Percentiles rank a stretch among this genome's conserved stretches.
Evolutionary conservation across 2,888 invertebrate genomes (phyloP).

Genomic region (Stegophylla sp.): DNA sequence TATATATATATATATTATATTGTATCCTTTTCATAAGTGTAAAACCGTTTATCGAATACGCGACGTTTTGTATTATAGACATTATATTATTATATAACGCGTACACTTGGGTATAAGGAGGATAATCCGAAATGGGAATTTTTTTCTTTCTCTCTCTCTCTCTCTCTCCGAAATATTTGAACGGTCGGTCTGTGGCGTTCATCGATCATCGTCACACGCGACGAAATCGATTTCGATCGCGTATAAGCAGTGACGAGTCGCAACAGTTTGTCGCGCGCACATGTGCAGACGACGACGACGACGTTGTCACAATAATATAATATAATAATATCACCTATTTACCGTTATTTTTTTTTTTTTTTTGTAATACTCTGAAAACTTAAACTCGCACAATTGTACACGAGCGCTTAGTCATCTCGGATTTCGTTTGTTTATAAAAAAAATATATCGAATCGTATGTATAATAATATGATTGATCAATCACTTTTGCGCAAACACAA

Average conservation of each 20-base stretch:
- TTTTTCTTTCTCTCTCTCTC: background rate
- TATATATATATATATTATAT: background rate
- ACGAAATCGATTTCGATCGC: constrained; percentile 17
- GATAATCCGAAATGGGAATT: constrained; percentile 45
- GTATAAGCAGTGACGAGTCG: background rate
- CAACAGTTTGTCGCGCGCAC: background rate
- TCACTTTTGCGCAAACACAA: background rate
- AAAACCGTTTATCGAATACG: constrained; percentile 52
- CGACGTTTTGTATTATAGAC: background rate
- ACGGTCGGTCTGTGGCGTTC: background rate
- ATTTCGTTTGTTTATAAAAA: constrained; percentile 40
- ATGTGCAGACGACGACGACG: no score
- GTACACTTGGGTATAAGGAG: no score
- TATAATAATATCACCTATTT: background rate
- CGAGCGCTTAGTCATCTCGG: constrained; percentile 42
- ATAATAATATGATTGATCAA: constrained; percentile 37
- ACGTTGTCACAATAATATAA: constrained; percentile 24
- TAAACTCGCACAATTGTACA: background rate
- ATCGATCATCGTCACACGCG: constrained; percentile 56
- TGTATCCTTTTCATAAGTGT: constrained; percentile 37
- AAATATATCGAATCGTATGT: background rate
- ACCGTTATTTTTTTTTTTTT: constrained; percentile 27
- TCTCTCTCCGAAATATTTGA: constrained; percentile 4
- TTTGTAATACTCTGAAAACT: constrained; percentile 1
- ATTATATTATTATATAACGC: background rate